These are phyloP conservation scores for Lethrus apterus DNA, from an alignment of 1,140 invertebrate species.

Conservation along the genomic window DNA sequence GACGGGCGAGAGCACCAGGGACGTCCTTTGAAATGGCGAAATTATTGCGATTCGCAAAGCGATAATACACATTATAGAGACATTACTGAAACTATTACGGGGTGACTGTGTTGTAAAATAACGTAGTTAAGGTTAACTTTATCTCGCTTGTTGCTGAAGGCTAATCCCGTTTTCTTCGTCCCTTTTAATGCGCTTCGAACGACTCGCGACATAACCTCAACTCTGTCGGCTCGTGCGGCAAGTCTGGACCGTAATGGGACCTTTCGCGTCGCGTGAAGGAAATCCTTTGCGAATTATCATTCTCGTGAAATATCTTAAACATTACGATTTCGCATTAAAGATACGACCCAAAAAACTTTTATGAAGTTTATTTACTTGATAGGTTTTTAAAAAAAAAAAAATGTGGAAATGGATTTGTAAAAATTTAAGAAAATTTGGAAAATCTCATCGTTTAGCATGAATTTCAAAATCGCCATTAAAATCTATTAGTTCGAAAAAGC, in stretches of 20 bases:
- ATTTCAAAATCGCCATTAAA: no score
- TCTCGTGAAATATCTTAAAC: conserved; percentile 34
- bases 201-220: neutral
- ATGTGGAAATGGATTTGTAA: no score
- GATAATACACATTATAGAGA: conserved; percentile 14
- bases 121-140: conserved; percentile 11
- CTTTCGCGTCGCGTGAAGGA: neutral
- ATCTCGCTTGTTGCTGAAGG: conserved; percentile 15
- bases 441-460: no score
- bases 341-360: conserved; percentile 33
- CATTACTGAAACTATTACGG: conserved; percentile 13
- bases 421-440: no score
- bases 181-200: conserved; percentile 10
- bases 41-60: conserved; percentile 7
- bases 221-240: neutral
- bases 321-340: conserved; percentile 36
- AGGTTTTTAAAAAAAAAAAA: no score
- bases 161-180: conserved; percentile 14
- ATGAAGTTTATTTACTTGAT: conserved; percentile 10
- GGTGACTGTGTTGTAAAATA: conserved; percentile 13
- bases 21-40: conserved; percentile 1
- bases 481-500: no score
- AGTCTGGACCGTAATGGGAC: neutral
- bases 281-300: conserved; percentile 27
- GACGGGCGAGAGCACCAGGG: neutral